Evolutionary conservation across 1,140 invertebrate genomes (phyloP), one percentile per base, ranked within the genome.

Genomic region (Lepidurus couesii): DNA sequence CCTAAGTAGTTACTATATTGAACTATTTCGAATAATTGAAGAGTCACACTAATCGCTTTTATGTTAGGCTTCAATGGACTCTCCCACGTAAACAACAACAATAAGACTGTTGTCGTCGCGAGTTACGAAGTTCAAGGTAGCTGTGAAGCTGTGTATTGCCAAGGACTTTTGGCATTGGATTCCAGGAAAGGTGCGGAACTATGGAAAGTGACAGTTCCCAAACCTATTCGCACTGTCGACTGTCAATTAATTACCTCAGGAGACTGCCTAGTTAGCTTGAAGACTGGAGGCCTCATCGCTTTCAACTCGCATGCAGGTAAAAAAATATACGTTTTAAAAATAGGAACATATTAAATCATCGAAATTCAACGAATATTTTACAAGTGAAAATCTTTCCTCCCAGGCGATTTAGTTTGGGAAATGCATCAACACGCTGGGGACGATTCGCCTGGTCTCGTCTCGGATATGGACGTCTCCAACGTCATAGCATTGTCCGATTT

Each of bases 201-300:
- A 7, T 65, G 53, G 53, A 65, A 21, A 21, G 13, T 65, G 7
- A 65, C 16, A 7, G 21, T 65, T 65, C 53, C 53, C 16, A 65
- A 65, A 65, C 53, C 53, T 65, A 21, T 65, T 65, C 53, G 53
- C 13, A 65, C 16, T 7, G 13, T 65, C 13, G 53, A 65, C 13
- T 65, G 53, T 21, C 6, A 65, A 9, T 21, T 16, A 16, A 16
- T 65, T 13, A 3, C 53, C 53, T n/a, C 53, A 21, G 53, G 53
- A 7, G 53, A 65, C 21, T 65, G 53, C 53, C 13, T 65, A 21
- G 53, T 65, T 65, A 65, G 53, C 53, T 65, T 65, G 53, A 65
- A 65, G 3, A 65, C 53, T 11, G 53, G 53, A 16, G 53, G 53
- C 5, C 53, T 65, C 21, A 5, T 65, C 16, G 53, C 53, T 13